Conservation (phyloP, 2,888 invertebrate species). For the Ochropleura leucogaster region DNA sequence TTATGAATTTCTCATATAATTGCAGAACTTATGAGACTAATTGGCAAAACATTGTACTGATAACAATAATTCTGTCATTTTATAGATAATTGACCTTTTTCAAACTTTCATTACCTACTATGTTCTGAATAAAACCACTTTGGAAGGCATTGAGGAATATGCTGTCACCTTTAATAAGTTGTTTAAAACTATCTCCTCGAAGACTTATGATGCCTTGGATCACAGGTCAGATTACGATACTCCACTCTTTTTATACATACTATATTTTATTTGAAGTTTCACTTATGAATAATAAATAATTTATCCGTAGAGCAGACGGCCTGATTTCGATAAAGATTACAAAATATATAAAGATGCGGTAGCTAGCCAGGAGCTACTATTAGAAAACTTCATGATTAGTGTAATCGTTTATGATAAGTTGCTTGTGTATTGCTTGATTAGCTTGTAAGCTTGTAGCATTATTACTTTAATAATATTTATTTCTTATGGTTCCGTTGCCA, state of each 20-base stretch:
- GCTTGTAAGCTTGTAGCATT: background rate
- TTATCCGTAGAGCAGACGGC: conserved; percentile 74
- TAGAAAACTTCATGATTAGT: conserved; percentile 93
- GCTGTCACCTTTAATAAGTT: conserved; percentile 92
- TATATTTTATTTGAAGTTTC: background rate
- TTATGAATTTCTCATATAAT: background rate
- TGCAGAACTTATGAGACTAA: background rate
- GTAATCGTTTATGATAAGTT: conserved; percentile 71
- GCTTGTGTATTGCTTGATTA: conserved; percentile 1
- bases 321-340: conserved; percentile 94
- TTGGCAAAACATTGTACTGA: background rate
- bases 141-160: conserved; percentile 95
- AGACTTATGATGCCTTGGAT: conserved; percentile 95
- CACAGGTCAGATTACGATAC: conserved; percentile 91
- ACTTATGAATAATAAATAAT: background rate
- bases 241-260: background rate
- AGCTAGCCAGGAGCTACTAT: conserved; percentile 92
- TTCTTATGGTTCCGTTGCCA: background rate
- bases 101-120: conserved; percentile 93
- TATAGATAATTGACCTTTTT: conserved; percentile 94
- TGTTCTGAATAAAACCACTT: conserved; percentile 93
- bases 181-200: conserved; percentile 92
- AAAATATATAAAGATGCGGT: conserved; percentile 93
- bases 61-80: conserved; percentile 46
- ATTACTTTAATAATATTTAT: background rate